phyloP scores from a whole-genome alignment of 2,113 vertebrate genomes.

The Oryzias celebensis region DNA sequence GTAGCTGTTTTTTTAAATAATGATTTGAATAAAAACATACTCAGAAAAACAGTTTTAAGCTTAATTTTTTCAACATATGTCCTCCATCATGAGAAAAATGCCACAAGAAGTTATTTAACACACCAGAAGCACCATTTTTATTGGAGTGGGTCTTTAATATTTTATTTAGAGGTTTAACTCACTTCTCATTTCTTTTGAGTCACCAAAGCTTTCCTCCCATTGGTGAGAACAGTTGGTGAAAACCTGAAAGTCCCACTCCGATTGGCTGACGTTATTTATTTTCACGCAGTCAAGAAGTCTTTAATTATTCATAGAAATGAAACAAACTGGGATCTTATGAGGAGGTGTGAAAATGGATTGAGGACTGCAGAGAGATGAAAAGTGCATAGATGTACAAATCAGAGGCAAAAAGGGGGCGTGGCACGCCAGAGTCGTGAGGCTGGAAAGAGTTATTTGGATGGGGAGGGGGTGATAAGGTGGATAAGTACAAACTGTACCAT shows the following conservation, averaged over 20 bases:
- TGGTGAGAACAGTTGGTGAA: conserved; percentile 30
- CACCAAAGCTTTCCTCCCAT: conserved; percentile 32
- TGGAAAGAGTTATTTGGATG: conserved; percentile 26
- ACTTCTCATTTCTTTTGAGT: conserved; percentile 61
- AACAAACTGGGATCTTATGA: conserved; percentile 61
- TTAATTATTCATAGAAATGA: conserved; percentile 71
- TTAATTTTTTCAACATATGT: too few relatives aligned
- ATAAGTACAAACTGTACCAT: conserved; percentile 46
- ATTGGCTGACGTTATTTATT: conserved; percentile 67
- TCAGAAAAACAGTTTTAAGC: too few relatives aligned
- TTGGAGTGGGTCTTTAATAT: conserved; percentile 59
- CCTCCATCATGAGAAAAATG: too few relatives aligned
- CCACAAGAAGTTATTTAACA: too few relatives aligned
- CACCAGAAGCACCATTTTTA: too few relatives aligned
- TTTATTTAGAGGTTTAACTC: conserved; percentile 58
- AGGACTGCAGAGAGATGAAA: conserved; percentile 26
- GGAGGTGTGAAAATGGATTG: conserved; percentile 44
- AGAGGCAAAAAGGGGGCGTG: conserved; percentile 7
- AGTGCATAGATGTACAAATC: conserved; percentile 28
- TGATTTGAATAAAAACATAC: too few relatives aligned
- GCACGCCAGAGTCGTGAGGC: conserved; percentile 16
- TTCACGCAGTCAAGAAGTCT: conserved; percentile 40
- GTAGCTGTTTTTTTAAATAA: too few relatives aligned
- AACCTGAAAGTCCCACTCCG: conserved; percentile 21
- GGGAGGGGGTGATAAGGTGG: conserved; percentile 51